Conservation (phyloP, 1,140 invertebrate species). For the Drosophila virilis region DNA sequence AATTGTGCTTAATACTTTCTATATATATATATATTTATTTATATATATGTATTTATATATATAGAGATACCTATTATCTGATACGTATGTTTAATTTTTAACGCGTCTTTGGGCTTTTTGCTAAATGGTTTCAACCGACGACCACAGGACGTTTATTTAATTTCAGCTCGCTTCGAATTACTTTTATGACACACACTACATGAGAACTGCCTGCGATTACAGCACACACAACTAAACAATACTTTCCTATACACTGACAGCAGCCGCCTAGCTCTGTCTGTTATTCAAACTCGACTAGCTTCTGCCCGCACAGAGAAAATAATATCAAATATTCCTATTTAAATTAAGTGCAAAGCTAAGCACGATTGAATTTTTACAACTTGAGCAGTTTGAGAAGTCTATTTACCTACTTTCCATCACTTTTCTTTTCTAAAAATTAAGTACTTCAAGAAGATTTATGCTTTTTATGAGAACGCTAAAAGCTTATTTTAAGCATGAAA, state of each 20-base stretch:
- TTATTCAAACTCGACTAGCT: neutral
- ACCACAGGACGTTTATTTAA: slow-evolving; percentile 28
- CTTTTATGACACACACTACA: slow-evolving; percentile 35
- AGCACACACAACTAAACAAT: slow-evolving; percentile 18
- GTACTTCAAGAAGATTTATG: too few relatives aligned
- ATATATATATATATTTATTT: neutral
- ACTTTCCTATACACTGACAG: slow-evolving; percentile 1
- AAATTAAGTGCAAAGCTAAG: neutral
- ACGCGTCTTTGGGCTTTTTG: slow-evolving; percentile 5
- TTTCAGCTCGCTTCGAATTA: slow-evolving; percentile 44
- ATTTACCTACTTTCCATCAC: too few relatives aligned
- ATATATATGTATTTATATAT: too few relatives aligned
- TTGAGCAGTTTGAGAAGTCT: too few relatives aligned
- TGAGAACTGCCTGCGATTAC: slow-evolving; percentile 31
- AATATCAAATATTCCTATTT: neutral
- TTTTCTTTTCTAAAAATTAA: too few relatives aligned
- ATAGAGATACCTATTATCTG: neutral
- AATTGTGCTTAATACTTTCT: neutral
- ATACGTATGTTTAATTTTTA: slow-evolving; percentile 26
- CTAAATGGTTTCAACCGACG: slow-evolving; percentile 5
- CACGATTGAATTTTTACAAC: too few relatives aligned
- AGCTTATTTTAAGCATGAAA: too few relatives aligned
- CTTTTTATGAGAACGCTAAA: too few relatives aligned
- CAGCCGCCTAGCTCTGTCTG: slow-evolving; percentile 26
- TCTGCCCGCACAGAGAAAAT: neutral